Conservation (phyloP, 2,113 vertebrate species). For the Rhinogobius similis region DNA sequence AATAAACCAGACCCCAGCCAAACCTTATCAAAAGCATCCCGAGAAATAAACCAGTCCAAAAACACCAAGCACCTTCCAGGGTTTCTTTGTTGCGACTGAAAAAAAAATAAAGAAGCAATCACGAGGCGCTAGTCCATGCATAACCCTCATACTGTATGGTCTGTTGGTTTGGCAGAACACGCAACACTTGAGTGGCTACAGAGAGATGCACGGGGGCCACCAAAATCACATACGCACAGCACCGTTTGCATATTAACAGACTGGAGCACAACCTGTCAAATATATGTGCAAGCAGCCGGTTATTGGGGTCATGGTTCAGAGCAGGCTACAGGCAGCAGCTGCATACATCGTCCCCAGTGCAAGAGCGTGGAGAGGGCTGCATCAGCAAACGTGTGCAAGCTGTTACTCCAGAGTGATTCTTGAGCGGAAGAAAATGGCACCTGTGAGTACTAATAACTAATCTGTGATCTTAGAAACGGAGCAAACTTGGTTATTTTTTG, state of each 20-base stretch:
- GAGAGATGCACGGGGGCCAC: conserved; percentile 1
- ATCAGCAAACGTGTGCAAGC: background rate
- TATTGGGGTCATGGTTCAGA: conserved; percentile 33
- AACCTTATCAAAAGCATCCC: background rate
- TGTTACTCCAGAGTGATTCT: background rate
- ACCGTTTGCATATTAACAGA: conserved; percentile 26
- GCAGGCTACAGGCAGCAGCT: conserved; percentile 10
- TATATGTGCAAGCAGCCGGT: conserved; percentile 8
- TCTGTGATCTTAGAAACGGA: too few relatives aligned
- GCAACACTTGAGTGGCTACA: conserved; percentile 6
- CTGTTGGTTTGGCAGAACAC: conserved; percentile 1
- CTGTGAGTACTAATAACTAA: too few relatives aligned
- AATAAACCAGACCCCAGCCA: background rate
- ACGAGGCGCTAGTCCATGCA: conserved; percentile 1
- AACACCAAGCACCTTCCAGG: background rate
- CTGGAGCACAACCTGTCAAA: conserved; percentile 5
- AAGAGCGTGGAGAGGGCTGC: background rate
- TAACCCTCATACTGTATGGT: background rate
- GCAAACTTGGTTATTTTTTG: too few relatives aligned
- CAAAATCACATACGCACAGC: conserved; percentile 14
- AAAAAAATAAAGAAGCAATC: background rate
- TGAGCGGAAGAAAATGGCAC: too few relatives aligned
- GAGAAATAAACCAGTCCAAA: background rate
- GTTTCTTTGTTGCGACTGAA: background rate
- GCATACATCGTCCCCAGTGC: conserved; percentile 13